Evolutionary conservation across 35 echinoderm and acorn worm genomes (phyloP).

Genomic region (Stichopus chloronotus): DNA sequence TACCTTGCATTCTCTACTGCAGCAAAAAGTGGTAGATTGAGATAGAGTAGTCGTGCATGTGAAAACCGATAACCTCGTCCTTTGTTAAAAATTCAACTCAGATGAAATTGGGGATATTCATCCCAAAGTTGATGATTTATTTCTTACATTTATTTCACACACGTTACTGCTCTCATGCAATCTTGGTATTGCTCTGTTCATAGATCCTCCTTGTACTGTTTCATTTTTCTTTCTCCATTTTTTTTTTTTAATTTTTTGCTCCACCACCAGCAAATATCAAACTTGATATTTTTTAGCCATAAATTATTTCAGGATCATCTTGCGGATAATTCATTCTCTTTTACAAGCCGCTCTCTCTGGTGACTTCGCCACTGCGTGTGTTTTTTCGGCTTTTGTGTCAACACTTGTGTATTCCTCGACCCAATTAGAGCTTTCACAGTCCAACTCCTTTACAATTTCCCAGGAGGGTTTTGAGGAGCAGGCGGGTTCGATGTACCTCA

Average conservation of each 20-base stretch:
- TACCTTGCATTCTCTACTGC: no score
- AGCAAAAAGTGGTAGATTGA: no score
- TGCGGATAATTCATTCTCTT: conserved; percentile 15
- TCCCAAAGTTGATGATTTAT: background rate
- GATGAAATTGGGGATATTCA: no score
- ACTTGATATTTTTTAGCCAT: conserved; percentile 17
- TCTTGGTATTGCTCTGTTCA: background rate
- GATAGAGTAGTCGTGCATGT: no score
- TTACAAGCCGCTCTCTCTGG: conserved; percentile 11
- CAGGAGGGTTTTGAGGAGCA: conserved; percentile 2
- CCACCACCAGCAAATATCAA: conserved; percentile 47
- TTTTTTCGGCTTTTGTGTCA: conserved; percentile 20
- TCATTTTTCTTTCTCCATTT: background rate
- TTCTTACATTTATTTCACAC: background rate
- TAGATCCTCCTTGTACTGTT: background rate
- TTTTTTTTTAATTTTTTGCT: conserved; percentile 6
- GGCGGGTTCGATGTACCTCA: background rate
- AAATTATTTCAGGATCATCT: conserved; percentile 33
- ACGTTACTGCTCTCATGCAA: background rate
- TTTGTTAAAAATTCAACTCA: no score
- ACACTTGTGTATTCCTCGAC: conserved; percentile 47
- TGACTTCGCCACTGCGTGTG: background rate
- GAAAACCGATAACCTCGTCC: no score
- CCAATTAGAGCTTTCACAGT: conserved; percentile 49
- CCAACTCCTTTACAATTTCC: conserved; percentile 29